Evolutionary conservation across 2,888 invertebrate genomes (phyloP).

Genomic region (Pristionchus arcanus): DNA sequence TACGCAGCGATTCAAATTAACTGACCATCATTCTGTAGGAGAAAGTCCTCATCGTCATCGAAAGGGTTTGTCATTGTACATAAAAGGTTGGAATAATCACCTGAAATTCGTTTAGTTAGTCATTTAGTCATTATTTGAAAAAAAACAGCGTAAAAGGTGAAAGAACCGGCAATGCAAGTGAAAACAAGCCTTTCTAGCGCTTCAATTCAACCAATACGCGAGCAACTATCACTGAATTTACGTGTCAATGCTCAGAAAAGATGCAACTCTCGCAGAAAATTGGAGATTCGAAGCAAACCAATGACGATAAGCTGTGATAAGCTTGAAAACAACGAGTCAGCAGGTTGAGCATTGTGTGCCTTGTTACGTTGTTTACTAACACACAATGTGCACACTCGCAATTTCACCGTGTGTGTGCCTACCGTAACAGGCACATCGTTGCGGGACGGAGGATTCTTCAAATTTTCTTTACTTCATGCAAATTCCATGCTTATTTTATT

Average conservation of each 20-base stretch:
- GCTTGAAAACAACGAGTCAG: constrained; percentile 20
- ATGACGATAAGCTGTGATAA: neutral
- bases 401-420: neutral
- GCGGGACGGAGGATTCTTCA: neutral
- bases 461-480: neutral
- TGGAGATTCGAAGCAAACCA: neutral
- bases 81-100: constrained; percentile 23
- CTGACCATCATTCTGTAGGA: constrained; percentile 38
- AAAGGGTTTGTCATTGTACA: constrained; percentile 9
- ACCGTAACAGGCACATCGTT: neutral
- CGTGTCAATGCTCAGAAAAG: neutral
- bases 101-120: neutral
- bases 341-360: neutral
- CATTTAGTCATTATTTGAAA: too few relatives aligned
- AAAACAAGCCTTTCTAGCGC: neutral
- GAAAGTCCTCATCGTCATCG: constrained; percentile 35
- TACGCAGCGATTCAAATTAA: neutral
- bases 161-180: neutral
- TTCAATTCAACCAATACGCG: neutral
- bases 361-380: neutral
- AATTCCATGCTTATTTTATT: neutral
- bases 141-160: neutral
- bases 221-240: neutral
- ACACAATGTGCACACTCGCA: neutral
- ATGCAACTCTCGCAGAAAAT: neutral